A percentile compares a stretch with the other conserved stretches of the same genome.
Conservation (phyloP, 1,140 invertebrate genomes). For the Polyergus mexicanus region DNA sequence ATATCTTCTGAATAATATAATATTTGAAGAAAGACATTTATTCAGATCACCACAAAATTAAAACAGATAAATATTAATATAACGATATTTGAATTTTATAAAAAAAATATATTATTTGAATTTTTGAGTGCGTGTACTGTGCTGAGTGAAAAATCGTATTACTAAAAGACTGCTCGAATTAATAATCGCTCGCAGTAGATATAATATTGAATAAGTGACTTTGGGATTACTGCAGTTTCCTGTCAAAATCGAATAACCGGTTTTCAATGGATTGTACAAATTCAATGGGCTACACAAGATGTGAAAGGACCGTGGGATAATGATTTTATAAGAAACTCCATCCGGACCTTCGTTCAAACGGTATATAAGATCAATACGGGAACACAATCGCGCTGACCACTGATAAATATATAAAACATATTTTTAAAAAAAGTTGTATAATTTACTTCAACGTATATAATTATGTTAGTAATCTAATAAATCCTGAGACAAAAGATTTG, state of each 20-base stretch:
- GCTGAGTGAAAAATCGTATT: neutral
- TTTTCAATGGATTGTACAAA: slow-evolving; percentile 25
- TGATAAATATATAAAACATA: slow-evolving; percentile 1
- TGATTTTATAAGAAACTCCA: neutral
- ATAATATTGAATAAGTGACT: neutral
- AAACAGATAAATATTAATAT: neutral
- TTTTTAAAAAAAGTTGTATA: neutral
- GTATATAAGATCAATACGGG: neutral
- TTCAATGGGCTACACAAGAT: slow-evolving; percentile 11
- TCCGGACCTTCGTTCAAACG: neutral
- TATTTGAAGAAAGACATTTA: too few relatives aligned
- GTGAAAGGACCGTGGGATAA: slow-evolving; percentile 45
- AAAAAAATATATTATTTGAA: neutral
- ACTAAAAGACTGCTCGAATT: neutral
- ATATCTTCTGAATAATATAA: too few relatives aligned
- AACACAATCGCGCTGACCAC: neutral
- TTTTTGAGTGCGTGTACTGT: neutral
- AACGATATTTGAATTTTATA: slow-evolving; percentile 1
- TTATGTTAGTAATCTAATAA: neutral
- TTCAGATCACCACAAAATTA: too few relatives aligned
- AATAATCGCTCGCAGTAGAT: too few relatives aligned
- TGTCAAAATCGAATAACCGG: slow-evolving; percentile 44
- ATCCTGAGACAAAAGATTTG: neutral
- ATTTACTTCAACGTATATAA: neutral
- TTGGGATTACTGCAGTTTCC: slow-evolving; percentile 35